phyloP scores from a whole-genome alignment of 2,888 invertebrate genomes.

The Synanthedon tipuliformis region DNA sequence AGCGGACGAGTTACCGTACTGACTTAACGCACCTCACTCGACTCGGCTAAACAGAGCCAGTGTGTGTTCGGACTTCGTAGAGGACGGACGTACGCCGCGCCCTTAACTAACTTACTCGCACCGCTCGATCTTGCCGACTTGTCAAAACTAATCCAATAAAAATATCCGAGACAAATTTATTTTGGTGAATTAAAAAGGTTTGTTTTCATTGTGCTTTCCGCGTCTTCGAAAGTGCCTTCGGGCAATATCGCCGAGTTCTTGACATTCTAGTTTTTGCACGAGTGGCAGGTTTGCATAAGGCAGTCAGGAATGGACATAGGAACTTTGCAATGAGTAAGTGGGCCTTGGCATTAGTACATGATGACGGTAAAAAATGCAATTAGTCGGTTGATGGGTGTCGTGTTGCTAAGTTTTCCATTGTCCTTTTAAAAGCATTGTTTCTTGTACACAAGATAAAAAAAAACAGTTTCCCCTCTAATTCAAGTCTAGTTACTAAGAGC shows the following conservation, averaged over 20 bases:
- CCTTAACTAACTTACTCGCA: conserved; percentile 53
- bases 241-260: conserved; percentile 13
- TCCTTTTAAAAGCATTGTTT: conserved; percentile 63
- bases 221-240: conserved; percentile 6
- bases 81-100: conserved; percentile 50
- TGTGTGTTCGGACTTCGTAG: conserved; percentile 58
- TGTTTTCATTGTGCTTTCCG: conserved; percentile 36
- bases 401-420: conserved; percentile 56
- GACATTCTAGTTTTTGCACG: conserved; percentile 47
- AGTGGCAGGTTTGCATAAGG: conserved; percentile 49
- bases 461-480: conserved; percentile 10
- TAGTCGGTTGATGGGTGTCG: conserved; percentile 40
- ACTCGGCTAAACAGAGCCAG: conserved; percentile 19
- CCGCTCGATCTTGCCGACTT: conserved; percentile 42
- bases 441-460: conserved; percentile 5
- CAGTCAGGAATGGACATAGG: conserved; percentile 57
- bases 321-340: conserved; percentile 60
- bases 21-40: conserved; percentile 8
- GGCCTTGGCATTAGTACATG: conserved; percentile 59
- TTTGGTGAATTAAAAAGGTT: conserved; percentile 37
- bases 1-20: conserved; percentile 3
- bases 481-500: conserved; percentile 28
- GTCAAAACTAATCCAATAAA: conserved; percentile 18
- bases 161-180: conserved; percentile 17
- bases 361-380: conserved; percentile 62